phyloP scores from a whole-genome alignment of 2,797 vertebrate species.

The Triplophysa yarkandensis region DNA sequence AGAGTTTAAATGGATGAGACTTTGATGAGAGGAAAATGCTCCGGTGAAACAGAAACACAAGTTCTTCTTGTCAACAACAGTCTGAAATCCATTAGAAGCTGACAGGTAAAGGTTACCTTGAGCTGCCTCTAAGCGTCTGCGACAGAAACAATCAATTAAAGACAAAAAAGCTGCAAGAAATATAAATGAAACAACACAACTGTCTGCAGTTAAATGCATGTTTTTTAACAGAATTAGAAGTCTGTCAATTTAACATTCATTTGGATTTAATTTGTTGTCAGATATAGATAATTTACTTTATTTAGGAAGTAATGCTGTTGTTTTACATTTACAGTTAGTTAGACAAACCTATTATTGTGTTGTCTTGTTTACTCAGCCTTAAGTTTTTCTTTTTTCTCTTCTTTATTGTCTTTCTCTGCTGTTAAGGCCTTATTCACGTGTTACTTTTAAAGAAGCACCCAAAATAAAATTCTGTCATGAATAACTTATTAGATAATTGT shows the following conservation, averaged over 20 bases:
- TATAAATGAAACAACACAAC: slow-evolving; percentile 6
- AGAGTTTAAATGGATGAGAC: not conserved
- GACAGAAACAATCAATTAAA: slow-evolving; percentile 19
- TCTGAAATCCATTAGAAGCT: not conserved
- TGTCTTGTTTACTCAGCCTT: too few relatives aligned
- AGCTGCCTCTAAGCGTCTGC: not conserved
- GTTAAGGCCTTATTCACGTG: too few relatives aligned
- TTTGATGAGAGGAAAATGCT: not conserved
- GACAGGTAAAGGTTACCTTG: slow-evolving; percentile 35
- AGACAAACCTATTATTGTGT: too few relatives aligned
- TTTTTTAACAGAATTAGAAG: not conserved
- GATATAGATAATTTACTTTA: not conserved
- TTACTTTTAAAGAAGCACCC: too few relatives aligned
- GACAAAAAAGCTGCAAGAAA: slow-evolving; percentile 1
- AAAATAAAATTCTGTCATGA: too few relatives aligned
- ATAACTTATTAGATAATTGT: too few relatives aligned
- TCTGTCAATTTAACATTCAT: not conserved
- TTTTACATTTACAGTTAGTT: not conserved
- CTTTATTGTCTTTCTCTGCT: too few relatives aligned
- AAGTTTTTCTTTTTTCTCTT: too few relatives aligned
- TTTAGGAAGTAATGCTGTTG: not conserved
- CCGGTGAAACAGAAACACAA: not conserved
- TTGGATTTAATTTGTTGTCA: not conserved
- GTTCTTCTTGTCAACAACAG: not conserved
- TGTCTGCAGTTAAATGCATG: not conserved